Evolutionary conservation across 2,113 vertebrate genomes (phyloP), one percentile per base, ranked within the genome.

Genomic region (Tenebrosternarchus preto): DNA sequence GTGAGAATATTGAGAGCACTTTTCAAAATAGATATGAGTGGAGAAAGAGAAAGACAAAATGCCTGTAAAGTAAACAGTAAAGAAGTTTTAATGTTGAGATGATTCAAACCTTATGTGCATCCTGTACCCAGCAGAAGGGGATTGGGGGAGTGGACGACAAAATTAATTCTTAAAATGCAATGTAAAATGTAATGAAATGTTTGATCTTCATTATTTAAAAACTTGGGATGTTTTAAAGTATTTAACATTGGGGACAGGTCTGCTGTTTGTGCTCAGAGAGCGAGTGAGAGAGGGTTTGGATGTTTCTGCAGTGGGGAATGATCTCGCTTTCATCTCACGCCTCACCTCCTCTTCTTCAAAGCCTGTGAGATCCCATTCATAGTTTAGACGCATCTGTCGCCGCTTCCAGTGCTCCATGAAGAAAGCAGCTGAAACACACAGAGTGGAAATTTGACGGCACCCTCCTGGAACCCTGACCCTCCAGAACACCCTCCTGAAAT

Each of bases 391-490:
- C 97, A 99, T 99, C 92, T 99, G 98, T 78, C 96, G 94, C 90
- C 98, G 93, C 83, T 99, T 99, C 98, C 98, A 99, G 86, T 99
- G 96, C 81, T 99, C 98, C 98, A 99, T 98, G 90, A 99, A 99
- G 88, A 97, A 98, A 83, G 98, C 97, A 19, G 98, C 98, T 99
- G 87, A 16, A 80, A 78, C 74, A 20, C 50, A 92, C 4, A 67
- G 57, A 81, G 8, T 1, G 43, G 43, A 50, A 50, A 50, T 12
- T 50, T 69, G 50, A 71, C 36, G n/a, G 53, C 24, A 43, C 31
- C 3, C 33, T 36, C 33, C n/a, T n/a, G n/a, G n/a, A n/a, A n/a
- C n/a, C n/a, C n/a, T n/a, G n/a, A n/a, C n/a, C n/a, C n/a, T n/a
- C n/a, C 33, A 36, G 33, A 36, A 2, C 6, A 6, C 33, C 33